Conservation (phyloP, 2,888 invertebrate species). For the Tholera decimalis region DNA sequence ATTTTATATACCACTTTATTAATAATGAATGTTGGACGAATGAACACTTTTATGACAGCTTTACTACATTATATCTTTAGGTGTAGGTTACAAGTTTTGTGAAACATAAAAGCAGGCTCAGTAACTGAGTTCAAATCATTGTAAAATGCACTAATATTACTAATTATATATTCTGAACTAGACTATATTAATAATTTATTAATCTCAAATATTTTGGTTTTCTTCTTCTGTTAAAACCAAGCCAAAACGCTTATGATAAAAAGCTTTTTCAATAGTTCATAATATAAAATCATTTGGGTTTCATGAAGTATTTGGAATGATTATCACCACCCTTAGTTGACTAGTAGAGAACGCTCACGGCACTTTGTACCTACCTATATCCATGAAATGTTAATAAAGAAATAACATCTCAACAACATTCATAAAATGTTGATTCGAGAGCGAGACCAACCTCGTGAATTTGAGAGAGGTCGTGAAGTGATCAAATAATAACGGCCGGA, state of each 20-base stretch:
- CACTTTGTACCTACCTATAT: too few relatives aligned
- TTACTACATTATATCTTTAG: conserved; percentile 6
- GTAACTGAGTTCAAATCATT: not conserved
- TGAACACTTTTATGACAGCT: conserved; percentile 34
- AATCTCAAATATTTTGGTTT: not conserved
- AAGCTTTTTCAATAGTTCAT: not conserved
- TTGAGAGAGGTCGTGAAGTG: too few relatives aligned
- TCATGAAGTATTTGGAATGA: not conserved
- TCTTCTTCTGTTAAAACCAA: not conserved
- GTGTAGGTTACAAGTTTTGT: not conserved
- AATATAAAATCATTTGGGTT: not conserved
- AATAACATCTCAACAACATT: too few relatives aligned
- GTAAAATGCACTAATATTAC: conserved; percentile 4
- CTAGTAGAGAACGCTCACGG: too few relatives aligned
- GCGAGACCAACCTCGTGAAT: too few relatives aligned
- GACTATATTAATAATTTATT: not conserved
- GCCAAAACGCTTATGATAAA: not conserved
- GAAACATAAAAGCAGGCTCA: not conserved
- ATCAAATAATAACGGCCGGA: too few relatives aligned
- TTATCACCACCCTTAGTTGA: too few relatives aligned
- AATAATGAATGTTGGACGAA: conserved; percentile 32
- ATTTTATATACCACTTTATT: conserved; percentile 55
- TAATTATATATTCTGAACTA: conserved; percentile 18
- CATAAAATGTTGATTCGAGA: too few relatives aligned
- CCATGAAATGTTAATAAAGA: too few relatives aligned